Percentiles rank a stretch among this genome's conserved stretches.
Evolutionary conservation across 1,140 invertebrate species (phyloP).

Genomic region (Euura saliciscinereae): DNA sequence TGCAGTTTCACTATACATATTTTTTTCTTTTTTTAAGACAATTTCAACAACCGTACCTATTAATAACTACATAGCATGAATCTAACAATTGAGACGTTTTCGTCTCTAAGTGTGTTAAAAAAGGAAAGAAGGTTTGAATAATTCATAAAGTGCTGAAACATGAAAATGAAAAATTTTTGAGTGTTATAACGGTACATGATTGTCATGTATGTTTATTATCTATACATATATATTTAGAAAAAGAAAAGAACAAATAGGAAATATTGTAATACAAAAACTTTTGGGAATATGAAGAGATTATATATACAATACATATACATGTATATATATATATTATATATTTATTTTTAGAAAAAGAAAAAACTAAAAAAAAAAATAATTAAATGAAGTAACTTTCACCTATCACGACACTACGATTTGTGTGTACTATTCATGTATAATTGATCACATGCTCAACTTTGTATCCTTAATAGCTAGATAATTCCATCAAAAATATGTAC

Average conservation of each 20-base stretch:
- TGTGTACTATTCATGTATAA: background rate
- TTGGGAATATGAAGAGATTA: constrained; percentile 21
- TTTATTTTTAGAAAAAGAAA: constrained; percentile 27
- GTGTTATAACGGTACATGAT: background rate
- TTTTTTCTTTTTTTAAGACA: too few species aligned
- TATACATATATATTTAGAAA: too few species aligned
- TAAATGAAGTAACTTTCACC: background rate
- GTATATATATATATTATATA: background rate
- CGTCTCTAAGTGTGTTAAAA: background rate
- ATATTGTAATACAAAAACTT: constrained; percentile 12
- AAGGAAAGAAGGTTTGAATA: too few species aligned
- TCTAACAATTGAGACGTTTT: background rate
- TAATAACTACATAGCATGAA: too few species aligned
- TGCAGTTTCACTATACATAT: too few species aligned
- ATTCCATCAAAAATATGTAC: background rate
- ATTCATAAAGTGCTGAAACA: background rate
- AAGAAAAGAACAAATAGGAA: too few species aligned
- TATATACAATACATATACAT: too few species aligned
- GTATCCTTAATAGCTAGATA: background rate
- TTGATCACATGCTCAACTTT: background rate
- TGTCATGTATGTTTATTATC: constrained; percentile 2
- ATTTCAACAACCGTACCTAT: too few species aligned
- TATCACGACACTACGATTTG: background rate
- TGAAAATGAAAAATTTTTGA: background rate
- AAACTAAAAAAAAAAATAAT: background rate